Evolutionary conservation across 1,140 invertebrate genomes (phyloP), one percentile per base, ranked within the genome.

Genomic region (Zaprionus vittiger): DNA sequence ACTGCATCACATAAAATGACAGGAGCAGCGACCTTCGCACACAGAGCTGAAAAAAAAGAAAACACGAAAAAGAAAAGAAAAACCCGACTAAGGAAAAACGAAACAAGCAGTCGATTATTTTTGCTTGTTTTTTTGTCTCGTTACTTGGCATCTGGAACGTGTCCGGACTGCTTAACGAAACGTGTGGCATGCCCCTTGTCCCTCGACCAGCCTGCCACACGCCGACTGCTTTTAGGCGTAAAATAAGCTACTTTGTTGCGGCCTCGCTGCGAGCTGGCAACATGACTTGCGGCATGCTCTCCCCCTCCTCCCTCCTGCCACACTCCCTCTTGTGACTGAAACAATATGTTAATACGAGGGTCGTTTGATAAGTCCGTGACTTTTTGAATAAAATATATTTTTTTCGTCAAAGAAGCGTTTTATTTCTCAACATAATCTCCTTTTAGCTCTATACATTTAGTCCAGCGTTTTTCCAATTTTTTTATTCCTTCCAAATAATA

Each of bases 331-430:
- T 52, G 47, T 57, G 60, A 52, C 54, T 38, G 34, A 38, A 41
- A 61, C 62, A 77, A 77, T 77, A 73, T 73, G 74, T 73, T 77
- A 73, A 77, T 77, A n/a, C n/a, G n/a, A n/a, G n/a, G n/a, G n/a
- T n/a, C n/a, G n/a, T n/a, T n/a, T n/a, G n/a, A n/a, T n/a, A n/a
- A n/a, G n/a, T n/a, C n/a, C n/a, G n/a, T n/a, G n/a, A n/a, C n/a
- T n/a, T n/a, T n/a, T n/a, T n/a, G n/a, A n/a, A n/a, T n/a, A n/a
- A n/a, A n/a, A n/a, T n/a, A n/a, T n/a, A n/a, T n/a, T n/a, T n/a
- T n/a, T n/a, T n/a, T n/a, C n/a, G n/a, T n/a, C n/a, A n/a, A n/a
- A n/a, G n/a, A n/a, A n/a, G n/a, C n/a, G n/a, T n/a, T n/a, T n/a
- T n/a, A n/a, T n/a, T n/a, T n/a, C n/a, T n/a, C n/a, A n/a, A n/a